phyloP scores from a whole-genome alignment of 2,888 invertebrate genomes.

The Acleris laterana region DNA sequence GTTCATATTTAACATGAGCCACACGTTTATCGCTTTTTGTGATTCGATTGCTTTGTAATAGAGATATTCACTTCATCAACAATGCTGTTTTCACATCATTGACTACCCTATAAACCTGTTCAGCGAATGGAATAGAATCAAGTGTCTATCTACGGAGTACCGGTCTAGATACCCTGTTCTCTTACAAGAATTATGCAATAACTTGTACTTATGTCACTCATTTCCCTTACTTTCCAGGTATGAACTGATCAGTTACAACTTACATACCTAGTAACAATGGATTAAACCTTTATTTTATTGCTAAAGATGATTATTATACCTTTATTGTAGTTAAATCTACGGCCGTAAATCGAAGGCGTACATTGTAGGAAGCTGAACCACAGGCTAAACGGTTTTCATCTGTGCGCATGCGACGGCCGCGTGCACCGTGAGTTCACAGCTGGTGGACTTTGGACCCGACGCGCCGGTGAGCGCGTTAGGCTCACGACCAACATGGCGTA shows the following conservation, averaged over 20 bases:
- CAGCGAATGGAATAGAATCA: constrained; percentile 7
- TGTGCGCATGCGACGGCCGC: constrained; percentile 24
- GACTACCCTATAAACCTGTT: constrained; percentile 17
- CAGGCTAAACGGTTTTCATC: constrained; percentile 28
- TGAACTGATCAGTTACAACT: background rate
- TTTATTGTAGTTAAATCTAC: background rate
- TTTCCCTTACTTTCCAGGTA: background rate
- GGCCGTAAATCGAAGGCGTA: background rate
- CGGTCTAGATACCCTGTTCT: constrained; percentile 21
- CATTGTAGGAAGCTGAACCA: constrained; percentile 16
- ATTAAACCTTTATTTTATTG: no score
- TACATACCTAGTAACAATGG: no score
- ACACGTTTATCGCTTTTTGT: background rate
- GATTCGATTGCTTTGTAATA: background rate
- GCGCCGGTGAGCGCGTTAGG: constrained; percentile 24
- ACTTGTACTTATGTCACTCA: constrained; percentile 7
- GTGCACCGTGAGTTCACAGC: constrained; percentile 32
- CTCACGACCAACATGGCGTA: constrained; percentile 29
- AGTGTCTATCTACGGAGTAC: constrained; percentile 20
- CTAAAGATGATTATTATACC: background rate
- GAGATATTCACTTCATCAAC: constrained; percentile 9
- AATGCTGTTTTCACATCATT: constrained; percentile 10
- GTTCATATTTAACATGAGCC: no score
- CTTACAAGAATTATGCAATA: constrained; percentile 31
- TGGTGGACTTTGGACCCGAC: constrained; percentile 40